These are phyloP conservation scores for Etheostoma nigrum DNA, from an alignment of 2,797 vertebrate genomes.

Conservation along the genomic window DNA sequence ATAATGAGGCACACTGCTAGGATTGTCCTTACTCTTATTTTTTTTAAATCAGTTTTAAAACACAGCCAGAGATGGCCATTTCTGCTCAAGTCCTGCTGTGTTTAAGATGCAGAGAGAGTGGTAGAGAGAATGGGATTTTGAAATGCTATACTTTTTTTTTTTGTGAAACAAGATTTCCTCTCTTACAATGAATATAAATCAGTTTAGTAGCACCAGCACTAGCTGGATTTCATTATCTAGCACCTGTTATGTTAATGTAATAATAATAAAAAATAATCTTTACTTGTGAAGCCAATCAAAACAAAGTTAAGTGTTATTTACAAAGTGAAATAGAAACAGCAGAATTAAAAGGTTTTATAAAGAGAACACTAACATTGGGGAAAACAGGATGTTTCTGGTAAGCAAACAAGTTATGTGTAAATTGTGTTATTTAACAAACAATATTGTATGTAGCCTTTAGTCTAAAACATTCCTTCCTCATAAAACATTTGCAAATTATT, in stretches of 20 bases:
- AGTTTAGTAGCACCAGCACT: constrained; percentile 14
- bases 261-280: constrained; percentile 21
- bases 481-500: not conserved
- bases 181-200: constrained; percentile 46
- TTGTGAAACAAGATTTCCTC: constrained; percentile 16
- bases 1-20: constrained; percentile 49
- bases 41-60: constrained; percentile 54
- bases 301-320: constrained; percentile 19
- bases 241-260: constrained; percentile 20
- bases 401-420: not conserved
- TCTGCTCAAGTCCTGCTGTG: constrained; percentile 57
- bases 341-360: not conserved
- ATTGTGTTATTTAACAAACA: not conserved
- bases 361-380: not conserved
- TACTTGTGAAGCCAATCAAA: constrained; percentile 19
- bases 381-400: not conserved
- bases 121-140: constrained; percentile 52
- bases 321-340: not conserved
- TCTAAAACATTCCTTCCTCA: not conserved
- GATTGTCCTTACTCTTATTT: constrained; percentile 51
- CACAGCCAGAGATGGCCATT: constrained; percentile 53
- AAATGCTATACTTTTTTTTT: constrained; percentile 47
- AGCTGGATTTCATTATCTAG: constrained; percentile 28
- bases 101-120: constrained; percentile 61
- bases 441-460: not conserved